Conservation (phyloP, 2,113 vertebrate species). For the Alouatta palliata region DNA sequence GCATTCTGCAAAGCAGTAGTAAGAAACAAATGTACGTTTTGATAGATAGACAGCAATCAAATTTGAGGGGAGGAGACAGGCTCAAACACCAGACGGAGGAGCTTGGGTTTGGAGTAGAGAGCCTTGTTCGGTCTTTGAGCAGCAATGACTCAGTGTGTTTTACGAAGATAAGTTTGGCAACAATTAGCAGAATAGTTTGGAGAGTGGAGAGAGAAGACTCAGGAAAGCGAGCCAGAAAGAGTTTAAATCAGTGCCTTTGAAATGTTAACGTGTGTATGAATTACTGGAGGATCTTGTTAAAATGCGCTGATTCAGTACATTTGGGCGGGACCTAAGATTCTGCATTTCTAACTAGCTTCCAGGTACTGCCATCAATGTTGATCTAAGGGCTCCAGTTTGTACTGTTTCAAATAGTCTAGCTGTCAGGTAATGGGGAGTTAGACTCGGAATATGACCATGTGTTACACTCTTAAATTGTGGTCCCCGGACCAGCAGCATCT, state of each 20-base stretch:
- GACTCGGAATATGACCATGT: neutral
- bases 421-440: neutral
- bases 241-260: conserved; percentile 55
- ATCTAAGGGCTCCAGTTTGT: neutral
- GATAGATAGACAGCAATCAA: neutral
- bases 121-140: neutral
- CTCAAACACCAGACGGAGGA: neutral
- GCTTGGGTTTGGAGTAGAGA: neutral
- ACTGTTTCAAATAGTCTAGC: neutral
- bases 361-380: neutral
- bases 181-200: conserved; percentile 38
- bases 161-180: conserved; percentile 28
- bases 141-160: neutral
- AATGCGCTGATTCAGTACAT: neutral
- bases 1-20: neutral
- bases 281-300: neutral
- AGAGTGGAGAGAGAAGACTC: neutral
- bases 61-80: neutral
- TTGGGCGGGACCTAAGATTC: neutral
- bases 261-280: neutral
- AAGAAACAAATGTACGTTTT: neutral
- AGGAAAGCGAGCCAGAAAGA: neutral
- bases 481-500: no score
- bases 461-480: neutral
- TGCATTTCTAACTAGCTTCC: neutral